Evolutionary conservation across 2,113 vertebrate species (phyloP).

Genomic region (Mustela lutreola): DNA sequence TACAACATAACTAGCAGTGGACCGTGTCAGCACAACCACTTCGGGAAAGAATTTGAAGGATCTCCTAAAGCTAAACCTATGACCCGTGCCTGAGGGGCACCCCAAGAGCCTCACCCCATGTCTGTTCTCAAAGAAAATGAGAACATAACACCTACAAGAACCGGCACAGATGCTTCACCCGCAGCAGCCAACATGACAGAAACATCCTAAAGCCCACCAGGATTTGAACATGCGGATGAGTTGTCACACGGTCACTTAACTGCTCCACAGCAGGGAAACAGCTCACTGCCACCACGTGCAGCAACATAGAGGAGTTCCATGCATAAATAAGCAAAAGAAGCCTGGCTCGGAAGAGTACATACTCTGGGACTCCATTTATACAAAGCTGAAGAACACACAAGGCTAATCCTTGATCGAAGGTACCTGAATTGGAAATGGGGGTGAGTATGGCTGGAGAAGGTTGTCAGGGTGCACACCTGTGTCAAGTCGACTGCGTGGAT

Average conservation of each 20-base stretch:
- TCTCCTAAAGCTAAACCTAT: not conserved
- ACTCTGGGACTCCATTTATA: not conserved
- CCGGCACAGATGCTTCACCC: not conserved
- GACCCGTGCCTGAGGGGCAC: not conserved
- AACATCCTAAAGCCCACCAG: not conserved
- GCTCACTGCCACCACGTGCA: not conserved
- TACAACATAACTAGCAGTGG: slow-evolving; percentile 9
- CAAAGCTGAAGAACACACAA: not conserved
- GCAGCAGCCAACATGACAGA: not conserved
- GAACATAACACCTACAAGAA: not conserved
- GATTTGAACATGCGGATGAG: not conserved
- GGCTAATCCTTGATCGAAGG: not conserved
- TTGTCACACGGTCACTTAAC: not conserved
- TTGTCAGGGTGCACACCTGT: not conserved
- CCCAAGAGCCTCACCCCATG: not conserved
- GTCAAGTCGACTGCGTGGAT: not conserved
- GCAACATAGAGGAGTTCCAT: not conserved
- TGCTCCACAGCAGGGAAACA: not conserved
- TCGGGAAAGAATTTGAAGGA: not conserved
- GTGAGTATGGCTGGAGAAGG: not conserved
- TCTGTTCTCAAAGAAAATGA: not conserved
- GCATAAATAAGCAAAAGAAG: not conserved
- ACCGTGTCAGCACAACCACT: not conserved
- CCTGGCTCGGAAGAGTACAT: not conserved
- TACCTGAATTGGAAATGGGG: not conserved